phyloP scores from a whole-genome alignment of 2,113 vertebrate species.

The Lepisosteus oculatus region DNA sequence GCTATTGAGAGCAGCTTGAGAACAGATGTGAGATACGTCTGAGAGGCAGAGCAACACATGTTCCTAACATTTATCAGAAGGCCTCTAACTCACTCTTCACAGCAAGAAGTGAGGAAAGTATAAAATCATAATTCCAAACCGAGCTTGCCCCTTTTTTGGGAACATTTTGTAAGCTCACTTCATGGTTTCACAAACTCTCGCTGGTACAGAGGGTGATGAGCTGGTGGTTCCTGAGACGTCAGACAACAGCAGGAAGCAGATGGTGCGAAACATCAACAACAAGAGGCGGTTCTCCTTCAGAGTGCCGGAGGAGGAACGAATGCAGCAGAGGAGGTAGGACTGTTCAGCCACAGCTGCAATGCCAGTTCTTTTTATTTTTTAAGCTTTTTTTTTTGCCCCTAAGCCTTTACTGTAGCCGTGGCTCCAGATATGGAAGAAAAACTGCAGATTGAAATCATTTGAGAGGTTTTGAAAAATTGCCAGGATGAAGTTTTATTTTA shows the following conservation, averaged over 20 bases:
- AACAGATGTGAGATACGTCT: neutral
- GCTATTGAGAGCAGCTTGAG: neutral
- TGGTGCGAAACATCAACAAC: constrained; percentile 96
- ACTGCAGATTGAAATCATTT: no score
- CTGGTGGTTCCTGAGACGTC: constrained; percentile 95
- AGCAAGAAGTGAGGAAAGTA: no score
- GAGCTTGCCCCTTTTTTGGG: no score
- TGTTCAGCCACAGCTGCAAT: constrained; percentile 10
- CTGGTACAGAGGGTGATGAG: constrained; percentile 87
- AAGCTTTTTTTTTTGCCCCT: no score
- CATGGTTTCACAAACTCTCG: constrained; percentile 1
- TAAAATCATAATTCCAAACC: no score
- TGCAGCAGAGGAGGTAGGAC: constrained; percentile 89
- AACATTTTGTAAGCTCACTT: neutral
- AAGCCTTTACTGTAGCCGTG: no score
- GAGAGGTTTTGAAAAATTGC: no score
- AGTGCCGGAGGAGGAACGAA: constrained; percentile 91
- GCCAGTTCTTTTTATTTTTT: no score
- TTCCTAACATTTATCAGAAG: no score
- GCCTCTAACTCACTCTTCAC: no score
- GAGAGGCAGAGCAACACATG: neutral
- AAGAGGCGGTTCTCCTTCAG: constrained; percentile 95
- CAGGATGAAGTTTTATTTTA: no score
- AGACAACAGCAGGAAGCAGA: constrained; percentile 95
- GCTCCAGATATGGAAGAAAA: no score